Conservation (phyloP, 1,140 invertebrate species). For the Macrosteles quadrilineatus region DNA sequence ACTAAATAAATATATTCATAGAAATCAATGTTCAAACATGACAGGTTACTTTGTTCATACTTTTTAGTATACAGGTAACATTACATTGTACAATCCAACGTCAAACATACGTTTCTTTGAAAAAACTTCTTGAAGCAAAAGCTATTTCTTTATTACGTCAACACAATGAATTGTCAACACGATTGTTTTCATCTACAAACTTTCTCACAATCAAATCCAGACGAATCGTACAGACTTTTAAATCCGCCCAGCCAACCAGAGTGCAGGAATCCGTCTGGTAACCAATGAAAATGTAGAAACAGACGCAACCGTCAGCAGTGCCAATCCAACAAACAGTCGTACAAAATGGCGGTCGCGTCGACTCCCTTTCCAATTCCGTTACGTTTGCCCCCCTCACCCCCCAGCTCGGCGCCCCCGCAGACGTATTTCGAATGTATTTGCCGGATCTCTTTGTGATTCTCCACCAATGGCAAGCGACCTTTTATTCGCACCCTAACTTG, state of each 20-base stretch:
- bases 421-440: slow-evolving; percentile 16
- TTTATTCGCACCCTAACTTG: slow-evolving; percentile 6
- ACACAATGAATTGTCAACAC: no score
- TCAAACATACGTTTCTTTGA: no score
- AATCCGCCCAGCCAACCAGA: slow-evolving; percentile 5
- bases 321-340: slow-evolving; percentile 16
- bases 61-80: no score
- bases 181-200: no score
- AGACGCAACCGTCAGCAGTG: background rate
- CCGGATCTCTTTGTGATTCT: slow-evolving; percentile 2
- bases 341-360: slow-evolving; percentile 23
- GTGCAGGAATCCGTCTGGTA: background rate
- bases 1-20: no score
- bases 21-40: no score
- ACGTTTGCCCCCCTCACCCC: background rate
- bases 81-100: no score
- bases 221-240: no score
- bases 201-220: no score
- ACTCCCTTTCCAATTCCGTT: slow-evolving; percentile 19
- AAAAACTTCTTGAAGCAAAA: no score
- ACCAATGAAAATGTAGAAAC: slow-evolving; percentile 15
- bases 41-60: no score
- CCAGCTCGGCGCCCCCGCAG: background rate
- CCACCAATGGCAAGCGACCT: slow-evolving; percentile 4
- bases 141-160: no score